Base-by-base conservation (phyloP, 2,797 vertebrate genomes). In the Chelon labrosus region DNA sequence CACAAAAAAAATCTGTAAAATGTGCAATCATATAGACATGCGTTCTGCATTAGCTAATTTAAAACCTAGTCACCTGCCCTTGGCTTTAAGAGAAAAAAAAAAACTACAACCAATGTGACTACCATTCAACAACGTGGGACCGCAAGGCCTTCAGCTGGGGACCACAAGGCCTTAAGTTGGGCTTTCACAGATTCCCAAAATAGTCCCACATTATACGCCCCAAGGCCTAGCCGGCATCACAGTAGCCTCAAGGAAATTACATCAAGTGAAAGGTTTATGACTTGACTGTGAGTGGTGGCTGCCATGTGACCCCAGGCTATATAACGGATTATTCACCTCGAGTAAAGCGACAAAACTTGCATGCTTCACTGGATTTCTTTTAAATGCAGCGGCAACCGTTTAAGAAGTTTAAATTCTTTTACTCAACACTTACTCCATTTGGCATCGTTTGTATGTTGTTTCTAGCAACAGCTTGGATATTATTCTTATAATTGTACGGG, bases 101-200 rank as follows among this genome's bases (percentile, higher is more conserved):
- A 65, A 77, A 38, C 51, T 27, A 49, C 61, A 39, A 64, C 73
- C 73, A 80, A 58, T 81, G 61, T 7, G 53, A 76, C 77, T 51
- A 75, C 81, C 70, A 76, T 79, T 82, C 73, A 79, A 44, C 58
- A 66, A n/a, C 57, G 69, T 38, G 46, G 59, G 64, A 90, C 82
- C 75, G 60, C 87, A 75, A 88, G 82, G 82, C 85, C 87, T 90
- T 83, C 63, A 77, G 75, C 77, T 77, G 59, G 65, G 70, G 42
- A 90, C 83, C 79, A 69, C 84, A 81, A 84, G 83, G 74, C 80
- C 84, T 86, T 86, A 72, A 77, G 74, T 82, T 88, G 90, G 85
- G 87, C 87, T 92, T 87, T 89, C 55, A 64, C 82, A 81, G 82
- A 77, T 82, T 90, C 93, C 84, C 41, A 87, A 93, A 94, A 94